A percentile compares a stretch with the other conserved stretches of the same genome.
These are phyloP conservation scores for Trachelus tabidus DNA, from an alignment of 2,888 invertebrate genomes.

Conservation along the genomic window DNA sequence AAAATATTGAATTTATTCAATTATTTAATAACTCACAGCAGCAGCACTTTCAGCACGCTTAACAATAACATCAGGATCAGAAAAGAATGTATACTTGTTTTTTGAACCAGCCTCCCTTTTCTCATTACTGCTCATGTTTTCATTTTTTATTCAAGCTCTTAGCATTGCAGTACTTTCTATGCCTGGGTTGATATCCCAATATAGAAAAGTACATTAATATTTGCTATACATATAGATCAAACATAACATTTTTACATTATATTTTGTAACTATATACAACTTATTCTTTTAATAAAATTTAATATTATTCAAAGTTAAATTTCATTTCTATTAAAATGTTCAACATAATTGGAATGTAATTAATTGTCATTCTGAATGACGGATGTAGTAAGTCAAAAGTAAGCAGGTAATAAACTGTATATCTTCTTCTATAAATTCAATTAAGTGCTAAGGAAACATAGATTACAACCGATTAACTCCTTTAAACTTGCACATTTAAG, in stretches of 20 bases:
- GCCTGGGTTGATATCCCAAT: not conserved
- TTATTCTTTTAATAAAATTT: not conserved
- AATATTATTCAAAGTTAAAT: not conserved
- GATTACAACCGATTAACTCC: not conserved
- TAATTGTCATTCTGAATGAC: not conserved
- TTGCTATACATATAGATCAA: not conserved
- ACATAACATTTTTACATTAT: not conserved
- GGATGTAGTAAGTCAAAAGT: not conserved
- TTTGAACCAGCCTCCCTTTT: conserved; percentile 41
- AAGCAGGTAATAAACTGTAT: not conserved
- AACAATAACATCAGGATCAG: conserved; percentile 48
- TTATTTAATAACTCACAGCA: conserved; percentile 42
- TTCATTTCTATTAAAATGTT: not conserved
- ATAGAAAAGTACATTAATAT: not conserved
- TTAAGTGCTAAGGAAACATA: not conserved
- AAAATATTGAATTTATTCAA: not conserved
- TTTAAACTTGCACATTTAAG: not conserved
- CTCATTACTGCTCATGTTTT: conserved; percentile 45
- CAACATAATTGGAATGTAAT: not conserved
- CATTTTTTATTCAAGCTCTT: conserved; percentile 14
- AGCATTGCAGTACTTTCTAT: not conserved
- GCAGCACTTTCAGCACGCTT: conserved; percentile 46
- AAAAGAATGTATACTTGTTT: conserved; percentile 55
- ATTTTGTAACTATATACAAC: not conserved
- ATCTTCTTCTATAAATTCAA: not conserved